These are phyloP conservation scores for Sisyra nigra DNA, from an alignment of 2,888 invertebrate species.

Conservation along the genomic window DNA sequence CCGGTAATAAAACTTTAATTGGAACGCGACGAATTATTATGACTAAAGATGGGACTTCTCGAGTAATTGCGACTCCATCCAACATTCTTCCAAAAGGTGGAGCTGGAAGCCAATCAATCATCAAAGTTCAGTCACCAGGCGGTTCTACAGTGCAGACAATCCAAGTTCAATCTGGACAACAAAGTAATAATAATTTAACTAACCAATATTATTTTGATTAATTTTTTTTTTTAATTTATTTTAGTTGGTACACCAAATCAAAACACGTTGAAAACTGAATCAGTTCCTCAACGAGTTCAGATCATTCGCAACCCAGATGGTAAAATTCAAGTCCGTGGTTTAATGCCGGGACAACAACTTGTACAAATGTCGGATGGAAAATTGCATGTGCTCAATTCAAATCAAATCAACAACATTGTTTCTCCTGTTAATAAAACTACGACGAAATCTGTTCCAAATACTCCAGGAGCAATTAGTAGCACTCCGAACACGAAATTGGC, in stretches of 20 bases:
- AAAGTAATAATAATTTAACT: no score
- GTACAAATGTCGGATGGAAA: conserved; percentile 90
- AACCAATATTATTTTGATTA: not conserved
- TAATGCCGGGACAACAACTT: conserved; percentile 83
- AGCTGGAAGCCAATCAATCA: conserved; percentile 29
- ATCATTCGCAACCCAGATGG: conserved; percentile 83
- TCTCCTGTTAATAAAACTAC: conserved; percentile 14
- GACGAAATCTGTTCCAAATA: conserved; percentile 17
- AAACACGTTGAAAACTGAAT: conserved; percentile 2
- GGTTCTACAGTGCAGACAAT: conserved; percentile 22
- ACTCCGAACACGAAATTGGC: conserved; percentile 20
- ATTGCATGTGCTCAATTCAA: conserved; percentile 63
- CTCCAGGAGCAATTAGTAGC: conserved; percentile 24
- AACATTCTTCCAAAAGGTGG: conserved; percentile 32
- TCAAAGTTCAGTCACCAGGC: conserved; percentile 29
- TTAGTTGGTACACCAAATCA: not conserved
- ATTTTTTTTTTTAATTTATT: not conserved
- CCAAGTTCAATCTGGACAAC: conserved; percentile 32
- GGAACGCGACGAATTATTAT: conserved; percentile 52
- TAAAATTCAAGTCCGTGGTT: conserved; percentile 78
- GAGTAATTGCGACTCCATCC: conserved; percentile 43
- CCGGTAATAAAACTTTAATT: conserved; percentile 46
- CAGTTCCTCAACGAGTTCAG: conserved; percentile 62
- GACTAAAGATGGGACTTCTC: conserved; percentile 56
- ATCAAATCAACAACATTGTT: conserved; percentile 28